These are phyloP conservation scores for Dendrophyllia cribrosa DNA, from an alignment of 64 coral and sea anemone species.

Conservation along the genomic window DNA sequence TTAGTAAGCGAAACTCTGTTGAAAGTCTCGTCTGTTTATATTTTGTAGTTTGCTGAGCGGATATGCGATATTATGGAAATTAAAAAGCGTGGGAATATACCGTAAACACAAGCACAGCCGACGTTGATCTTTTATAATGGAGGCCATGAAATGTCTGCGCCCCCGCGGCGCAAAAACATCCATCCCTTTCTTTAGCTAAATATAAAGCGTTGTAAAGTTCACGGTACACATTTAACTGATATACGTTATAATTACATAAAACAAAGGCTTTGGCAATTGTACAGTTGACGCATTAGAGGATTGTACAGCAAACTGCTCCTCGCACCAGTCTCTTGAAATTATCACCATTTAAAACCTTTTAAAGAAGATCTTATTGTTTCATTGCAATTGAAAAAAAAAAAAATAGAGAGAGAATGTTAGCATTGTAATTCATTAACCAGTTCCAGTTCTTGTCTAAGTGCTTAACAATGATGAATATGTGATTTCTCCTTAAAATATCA, in stretches of 20 bases:
- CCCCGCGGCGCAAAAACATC: background rate
- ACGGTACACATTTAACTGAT: background rate
- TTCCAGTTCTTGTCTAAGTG: too few species aligned
- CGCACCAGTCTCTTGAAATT: too few species aligned
- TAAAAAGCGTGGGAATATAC: background rate
- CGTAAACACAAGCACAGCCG: background rate
- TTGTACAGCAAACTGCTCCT: background rate
- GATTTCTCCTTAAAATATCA: too few species aligned
- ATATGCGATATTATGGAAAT: conserved; percentile 10
- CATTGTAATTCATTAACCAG: too few species aligned
- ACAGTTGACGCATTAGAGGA: background rate
- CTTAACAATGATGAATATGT: too few species aligned
- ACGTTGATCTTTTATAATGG: background rate
- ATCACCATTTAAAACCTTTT: too few species aligned
- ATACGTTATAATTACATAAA: background rate
- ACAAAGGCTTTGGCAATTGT: background rate
- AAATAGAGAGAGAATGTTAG: too few species aligned
- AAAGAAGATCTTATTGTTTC: background rate
- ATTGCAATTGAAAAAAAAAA: too few species aligned
- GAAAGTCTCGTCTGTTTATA: conserved; percentile 7
- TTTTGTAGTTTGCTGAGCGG: background rate
- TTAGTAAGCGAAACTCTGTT: background rate
- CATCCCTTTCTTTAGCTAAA: background rate
- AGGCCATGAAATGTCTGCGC: background rate
- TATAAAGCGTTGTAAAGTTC: background rate